phyloP scores from a whole-genome alignment of 2,113 vertebrate species.

The Ceyx melanurus region DNA sequence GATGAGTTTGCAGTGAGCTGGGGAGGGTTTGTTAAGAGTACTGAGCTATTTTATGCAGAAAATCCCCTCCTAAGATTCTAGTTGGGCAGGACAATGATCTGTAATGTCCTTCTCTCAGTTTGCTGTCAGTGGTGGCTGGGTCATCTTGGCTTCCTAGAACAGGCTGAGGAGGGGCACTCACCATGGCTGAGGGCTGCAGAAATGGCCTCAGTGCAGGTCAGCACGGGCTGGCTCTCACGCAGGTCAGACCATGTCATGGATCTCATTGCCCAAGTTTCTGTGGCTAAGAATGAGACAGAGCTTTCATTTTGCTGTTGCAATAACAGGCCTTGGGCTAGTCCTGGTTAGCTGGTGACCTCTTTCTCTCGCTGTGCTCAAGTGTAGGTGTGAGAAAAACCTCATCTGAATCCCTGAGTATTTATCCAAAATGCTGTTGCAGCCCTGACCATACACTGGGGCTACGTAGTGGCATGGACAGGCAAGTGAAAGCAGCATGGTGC shows the following conservation, averaged over 20 bases:
- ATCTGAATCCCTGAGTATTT: neutral
- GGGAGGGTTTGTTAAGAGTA: neutral
- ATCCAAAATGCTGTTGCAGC: neutral
- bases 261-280: neutral
- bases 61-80: neutral
- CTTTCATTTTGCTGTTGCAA: conserved; percentile 34
- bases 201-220: neutral
- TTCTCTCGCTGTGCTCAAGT: neutral
- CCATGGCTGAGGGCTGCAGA: neutral
- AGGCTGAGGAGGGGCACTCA: neutral
- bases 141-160: neutral
- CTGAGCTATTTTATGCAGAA: neutral
- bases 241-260: neutral
- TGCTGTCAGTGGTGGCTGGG: neutral
- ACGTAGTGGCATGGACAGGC: no score
- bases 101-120: neutral
- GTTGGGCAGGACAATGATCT: neutral
- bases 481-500: neutral
- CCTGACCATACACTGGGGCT: neutral
- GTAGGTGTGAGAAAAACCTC: neutral
- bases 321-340: neutral
- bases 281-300: neutral
- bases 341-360: neutral
- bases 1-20: neutral
- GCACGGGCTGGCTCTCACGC: neutral